Evolutionary conservation across 2,797 vertebrate species (phyloP).

Genomic region (Phataginus tricuspis): DNA sequence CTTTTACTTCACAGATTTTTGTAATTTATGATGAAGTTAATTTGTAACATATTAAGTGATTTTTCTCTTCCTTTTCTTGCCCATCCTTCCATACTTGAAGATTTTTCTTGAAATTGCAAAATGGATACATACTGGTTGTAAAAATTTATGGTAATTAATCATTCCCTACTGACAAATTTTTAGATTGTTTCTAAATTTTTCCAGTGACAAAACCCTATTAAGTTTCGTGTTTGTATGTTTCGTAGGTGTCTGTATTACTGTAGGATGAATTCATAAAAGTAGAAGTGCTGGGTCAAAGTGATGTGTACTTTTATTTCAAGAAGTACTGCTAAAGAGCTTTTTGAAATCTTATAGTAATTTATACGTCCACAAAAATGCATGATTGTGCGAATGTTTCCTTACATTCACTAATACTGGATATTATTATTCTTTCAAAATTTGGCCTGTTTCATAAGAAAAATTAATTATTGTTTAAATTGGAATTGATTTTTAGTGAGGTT

Average conservation of each 20-base stretch:
- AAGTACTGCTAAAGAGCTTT: not conserved
- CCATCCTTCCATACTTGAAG: not conserved
- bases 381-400: not conserved
- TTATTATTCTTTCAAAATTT: not conserved
- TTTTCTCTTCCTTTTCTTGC: not conserved
- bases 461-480: slow-evolving; percentile 11
- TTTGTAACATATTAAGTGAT: not conserved
- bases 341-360: not conserved
- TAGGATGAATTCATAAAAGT: not conserved
- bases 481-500: not conserved
- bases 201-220: not conserved
- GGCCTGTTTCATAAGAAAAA: not conserved
- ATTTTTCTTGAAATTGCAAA: not conserved
- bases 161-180: not conserved
- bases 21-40: not conserved
- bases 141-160: not conserved
- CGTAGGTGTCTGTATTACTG: not conserved
- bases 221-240: not conserved
- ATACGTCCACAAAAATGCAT: not conserved
- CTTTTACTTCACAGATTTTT: not conserved
- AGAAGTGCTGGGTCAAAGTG: not conserved
- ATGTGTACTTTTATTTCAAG: not conserved
- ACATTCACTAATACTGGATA: not conserved
- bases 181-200: not conserved
- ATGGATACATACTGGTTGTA: not conserved